Evolutionary conservation across 1,140 invertebrate species (phyloP), one percentile per base, ranked within the genome.

Genomic region (Amyelois transitella): DNA sequence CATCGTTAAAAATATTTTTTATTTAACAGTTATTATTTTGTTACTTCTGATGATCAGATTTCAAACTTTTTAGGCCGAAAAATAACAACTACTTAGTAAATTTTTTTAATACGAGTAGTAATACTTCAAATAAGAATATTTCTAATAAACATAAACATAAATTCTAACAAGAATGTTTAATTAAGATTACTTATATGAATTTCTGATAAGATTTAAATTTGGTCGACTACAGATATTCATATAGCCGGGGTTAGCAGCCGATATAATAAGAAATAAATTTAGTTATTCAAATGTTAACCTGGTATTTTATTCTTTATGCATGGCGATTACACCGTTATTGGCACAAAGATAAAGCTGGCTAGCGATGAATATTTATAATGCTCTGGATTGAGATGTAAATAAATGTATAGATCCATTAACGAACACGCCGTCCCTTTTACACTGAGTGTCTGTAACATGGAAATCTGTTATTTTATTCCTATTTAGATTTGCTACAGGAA

Each of bases 361-460:
- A 50, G 58, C 62, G 58, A 86, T 83, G 73, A 86, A 83, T 81
- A 82, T 82, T 79, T 76, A 82, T 82, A 77, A 69, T 73, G 58
- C 45, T 58, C 61, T 62, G 60, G 73, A 86, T 84, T 82, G 74
- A 82, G 73, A 86, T 84, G 82, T 82, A 77, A 81, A 84, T 84
- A 75, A 81, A 79, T 77, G 75, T 81, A 75, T 75, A 75, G 75
- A 65, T 72, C 72, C 71, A 81, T 84, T 84, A 80, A 80, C 66
- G 69, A 68, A 74, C 70, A 60, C 66, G 66, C 67, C 59, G 59
- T 73, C 72, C 69, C 66, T 64, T 75, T 78, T 77, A 66, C 70
- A 58, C 62, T 50, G 71, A 50, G 18, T 21, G 66, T 58, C 43
- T 62, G 59, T 54, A 64, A 69, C 64, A 71, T 65, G 69, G 69